These are phyloP conservation scores for Cantharis lateralis DNA, from an alignment of 2,888 invertebrate species.

Conservation along the genomic window DNA sequence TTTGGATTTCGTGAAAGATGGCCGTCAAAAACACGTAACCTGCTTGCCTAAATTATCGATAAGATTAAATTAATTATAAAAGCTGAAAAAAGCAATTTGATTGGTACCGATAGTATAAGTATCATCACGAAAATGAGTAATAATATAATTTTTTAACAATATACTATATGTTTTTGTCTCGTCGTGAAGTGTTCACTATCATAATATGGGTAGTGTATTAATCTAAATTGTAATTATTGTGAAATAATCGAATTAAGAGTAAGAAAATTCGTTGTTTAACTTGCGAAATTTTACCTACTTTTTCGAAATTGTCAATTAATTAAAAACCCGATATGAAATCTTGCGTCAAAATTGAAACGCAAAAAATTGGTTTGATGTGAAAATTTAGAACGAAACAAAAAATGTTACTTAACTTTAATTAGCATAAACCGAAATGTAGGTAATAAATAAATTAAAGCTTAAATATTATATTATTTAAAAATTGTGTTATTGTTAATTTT, in stretches of 20 bases:
- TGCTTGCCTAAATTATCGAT: not conserved
- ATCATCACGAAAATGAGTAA: not conserved
- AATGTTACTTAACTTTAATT: not conserved
- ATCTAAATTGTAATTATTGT: not conserved
- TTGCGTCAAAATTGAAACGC: not conserved
- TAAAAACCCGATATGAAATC: not conserved
- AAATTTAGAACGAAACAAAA: not conserved
- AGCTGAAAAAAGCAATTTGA: not conserved
- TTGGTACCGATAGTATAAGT: not conserved
- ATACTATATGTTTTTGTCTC: not conserved
- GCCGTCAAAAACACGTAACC: not conserved
- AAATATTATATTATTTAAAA: not conserved
- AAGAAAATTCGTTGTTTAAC: not conserved
- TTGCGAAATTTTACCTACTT: not conserved
- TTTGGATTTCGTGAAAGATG: not conserved
- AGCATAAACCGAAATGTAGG: not conserved
- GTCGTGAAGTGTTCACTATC: not conserved
- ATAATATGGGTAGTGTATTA: not conserved
- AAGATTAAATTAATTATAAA: not conserved
- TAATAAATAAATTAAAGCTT: not conserved
- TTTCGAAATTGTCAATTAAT: not conserved
- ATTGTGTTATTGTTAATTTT: not conserved
- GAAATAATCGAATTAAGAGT: not conserved
- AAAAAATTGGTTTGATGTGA: not conserved
- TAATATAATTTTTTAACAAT: not conserved